These are phyloP conservation scores for Apis dorsata DNA, from an alignment of 1,140 invertebrate genomes.

Conservation along the genomic window DNA sequence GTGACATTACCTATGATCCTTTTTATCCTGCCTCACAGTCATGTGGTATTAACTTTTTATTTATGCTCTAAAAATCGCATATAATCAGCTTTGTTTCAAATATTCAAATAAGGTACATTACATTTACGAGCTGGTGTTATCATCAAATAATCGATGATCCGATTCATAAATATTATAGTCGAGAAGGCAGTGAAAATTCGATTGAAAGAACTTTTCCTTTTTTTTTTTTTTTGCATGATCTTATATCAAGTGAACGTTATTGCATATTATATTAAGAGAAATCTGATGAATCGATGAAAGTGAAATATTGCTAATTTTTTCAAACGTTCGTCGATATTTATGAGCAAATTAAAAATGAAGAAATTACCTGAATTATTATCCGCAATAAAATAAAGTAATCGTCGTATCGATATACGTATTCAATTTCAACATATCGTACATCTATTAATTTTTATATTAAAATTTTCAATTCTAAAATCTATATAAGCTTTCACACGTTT, in stretches of 20 bases:
- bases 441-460: neutral
- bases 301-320: neutral
- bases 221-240: too few species aligned
- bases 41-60: neutral
- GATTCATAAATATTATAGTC: neutral
- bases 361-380: neutral
- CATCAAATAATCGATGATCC: neutral
- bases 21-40: neutral
- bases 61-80: neutral
- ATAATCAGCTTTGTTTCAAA: neutral
- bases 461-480: slow-evolving; percentile 9
- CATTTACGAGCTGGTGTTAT: neutral
- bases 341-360: neutral
- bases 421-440: neutral
- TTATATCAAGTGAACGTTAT: too few species aligned
- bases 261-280: too few species aligned
- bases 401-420: neutral
- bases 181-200: neutral
- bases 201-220: too few species aligned
- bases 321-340: too few species aligned
- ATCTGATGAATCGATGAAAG: too few species aligned
- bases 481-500: slow-evolving; percentile 17
- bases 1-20: neutral
- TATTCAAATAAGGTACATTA: neutral
- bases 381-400: neutral